Conservation (phyloP, 1,140 invertebrate genomes). For the Homarus americanus region DNA sequence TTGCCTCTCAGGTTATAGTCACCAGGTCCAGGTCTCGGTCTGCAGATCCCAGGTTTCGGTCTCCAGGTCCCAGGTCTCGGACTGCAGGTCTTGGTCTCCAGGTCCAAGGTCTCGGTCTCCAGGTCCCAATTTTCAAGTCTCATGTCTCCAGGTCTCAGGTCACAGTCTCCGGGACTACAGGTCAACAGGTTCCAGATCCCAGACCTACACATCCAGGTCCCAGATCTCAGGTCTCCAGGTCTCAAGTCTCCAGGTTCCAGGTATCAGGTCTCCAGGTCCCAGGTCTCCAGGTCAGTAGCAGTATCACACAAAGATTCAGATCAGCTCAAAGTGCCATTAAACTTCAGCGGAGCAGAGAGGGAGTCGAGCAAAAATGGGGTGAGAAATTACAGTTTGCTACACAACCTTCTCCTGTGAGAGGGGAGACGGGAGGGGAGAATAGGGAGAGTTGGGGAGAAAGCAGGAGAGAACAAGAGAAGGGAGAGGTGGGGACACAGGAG, state of each 20-base stretch:
- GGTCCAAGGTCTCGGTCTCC: no score
- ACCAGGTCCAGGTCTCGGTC: no score
- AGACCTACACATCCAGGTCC: neutral
- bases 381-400: conserved; percentile 18
- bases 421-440: neutral
- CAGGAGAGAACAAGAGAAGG: neutral
- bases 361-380: neutral
- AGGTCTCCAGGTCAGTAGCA: neutral
- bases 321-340: conserved; percentile 15
- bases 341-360: neutral
- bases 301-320: conserved; percentile 15
- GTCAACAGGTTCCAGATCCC: neutral
- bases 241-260: neutral
- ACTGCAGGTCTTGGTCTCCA: no score
- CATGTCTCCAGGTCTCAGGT: neutral
- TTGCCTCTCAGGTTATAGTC: no score
- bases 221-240: neutral
- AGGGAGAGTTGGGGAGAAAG: neutral
- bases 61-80: neutral
- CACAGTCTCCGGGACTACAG: neutral
- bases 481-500: neutral
- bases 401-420: neutral
- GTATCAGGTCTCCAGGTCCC: neutral
- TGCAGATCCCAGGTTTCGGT: neutral
- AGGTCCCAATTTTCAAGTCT: neutral